Evolutionary conservation across 2,888 invertebrate genomes (phyloP).

Genomic region (Autographa gamma): DNA sequence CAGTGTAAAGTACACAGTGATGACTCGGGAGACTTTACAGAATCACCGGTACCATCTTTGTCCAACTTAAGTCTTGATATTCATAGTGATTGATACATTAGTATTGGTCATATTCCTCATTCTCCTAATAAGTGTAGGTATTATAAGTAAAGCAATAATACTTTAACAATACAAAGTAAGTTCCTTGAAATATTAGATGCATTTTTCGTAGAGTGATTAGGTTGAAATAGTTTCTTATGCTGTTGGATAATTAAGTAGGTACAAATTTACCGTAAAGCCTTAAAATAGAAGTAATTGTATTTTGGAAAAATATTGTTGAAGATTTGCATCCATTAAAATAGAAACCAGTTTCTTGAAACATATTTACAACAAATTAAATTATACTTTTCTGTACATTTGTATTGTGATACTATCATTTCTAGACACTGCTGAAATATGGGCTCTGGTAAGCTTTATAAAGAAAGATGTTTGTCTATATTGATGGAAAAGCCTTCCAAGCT

Average conservation of each 20-base stretch:
- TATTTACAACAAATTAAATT: conserved; percentile 4
- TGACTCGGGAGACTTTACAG: conserved; percentile 83
- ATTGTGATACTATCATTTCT: conserved; percentile 22
- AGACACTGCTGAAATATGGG: neutral
- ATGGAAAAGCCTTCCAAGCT: neutral
- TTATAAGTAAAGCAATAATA: conserved; percentile 44
- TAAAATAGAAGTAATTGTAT: conserved; percentile 19
- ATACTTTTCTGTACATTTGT: conserved; percentile 21
- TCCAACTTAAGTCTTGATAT: conserved; percentile 85
- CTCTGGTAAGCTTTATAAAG: conserved; percentile 1
- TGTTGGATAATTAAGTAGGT: conserved; percentile 18
- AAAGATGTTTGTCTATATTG: neutral
- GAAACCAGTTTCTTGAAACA: conserved; percentile 1
- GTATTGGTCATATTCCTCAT: conserved; percentile 12
- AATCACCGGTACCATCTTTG: conserved; percentile 82
- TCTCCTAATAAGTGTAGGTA: conserved; percentile 24
- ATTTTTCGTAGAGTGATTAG: conserved; percentile 20
- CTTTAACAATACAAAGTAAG: conserved; percentile 37
- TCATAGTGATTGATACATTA: conserved; percentile 76
- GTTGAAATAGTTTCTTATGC: conserved; percentile 16
- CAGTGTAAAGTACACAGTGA: conserved; percentile 71
- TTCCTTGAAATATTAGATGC: conserved; percentile 41
- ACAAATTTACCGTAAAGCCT: conserved; percentile 21
- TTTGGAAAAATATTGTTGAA: conserved; percentile 8
- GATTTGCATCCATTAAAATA: neutral